A percentile compares a stretch with the other conserved stretches of the same genome.
phyloP scores from a whole-genome alignment of 1,140 invertebrate genomes.

The Steinernema feltiae region DNA sequence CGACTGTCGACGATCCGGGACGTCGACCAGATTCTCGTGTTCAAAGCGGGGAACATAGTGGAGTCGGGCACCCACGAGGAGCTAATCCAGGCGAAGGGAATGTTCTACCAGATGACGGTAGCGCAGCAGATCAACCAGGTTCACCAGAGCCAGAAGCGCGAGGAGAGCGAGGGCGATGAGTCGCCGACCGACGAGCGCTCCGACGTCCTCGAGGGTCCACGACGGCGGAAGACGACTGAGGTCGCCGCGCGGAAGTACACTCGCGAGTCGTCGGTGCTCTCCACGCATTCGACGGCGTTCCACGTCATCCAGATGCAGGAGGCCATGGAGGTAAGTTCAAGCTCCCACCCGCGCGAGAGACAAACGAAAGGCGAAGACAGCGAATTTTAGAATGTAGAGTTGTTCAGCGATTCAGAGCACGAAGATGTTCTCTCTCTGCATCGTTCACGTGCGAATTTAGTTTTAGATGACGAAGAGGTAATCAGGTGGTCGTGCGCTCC shows the following conservation, averaged over 20 bases:
- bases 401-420: neutral
- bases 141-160: conserved; percentile 19
- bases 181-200: conserved; percentile 23
- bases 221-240: neutral
- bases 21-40: conserved; percentile 65
- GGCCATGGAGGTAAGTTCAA: conserved; percentile 44
- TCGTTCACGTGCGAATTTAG: neutral
- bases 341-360: no score
- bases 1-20: conserved; percentile 70
- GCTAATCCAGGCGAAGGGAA: conserved; percentile 59
- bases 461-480: neutral
- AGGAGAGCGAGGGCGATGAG: conserved; percentile 26
- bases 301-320: conserved; percentile 42
- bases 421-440: neutral
- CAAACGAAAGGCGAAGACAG: no score
- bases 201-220: neutral
- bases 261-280: conserved; percentile 17
- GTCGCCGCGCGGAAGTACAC: neutral
- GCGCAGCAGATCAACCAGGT: conserved; percentile 60
- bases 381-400: neutral
- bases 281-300: conserved; percentile 27
- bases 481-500: neutral
- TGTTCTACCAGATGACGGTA: conserved; percentile 64
- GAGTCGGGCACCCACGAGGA: conserved; percentile 61
- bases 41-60: conserved; percentile 51